phyloP scores from a whole-genome alignment of 2,888 invertebrate genomes.

The Dicycla oo region DNA sequence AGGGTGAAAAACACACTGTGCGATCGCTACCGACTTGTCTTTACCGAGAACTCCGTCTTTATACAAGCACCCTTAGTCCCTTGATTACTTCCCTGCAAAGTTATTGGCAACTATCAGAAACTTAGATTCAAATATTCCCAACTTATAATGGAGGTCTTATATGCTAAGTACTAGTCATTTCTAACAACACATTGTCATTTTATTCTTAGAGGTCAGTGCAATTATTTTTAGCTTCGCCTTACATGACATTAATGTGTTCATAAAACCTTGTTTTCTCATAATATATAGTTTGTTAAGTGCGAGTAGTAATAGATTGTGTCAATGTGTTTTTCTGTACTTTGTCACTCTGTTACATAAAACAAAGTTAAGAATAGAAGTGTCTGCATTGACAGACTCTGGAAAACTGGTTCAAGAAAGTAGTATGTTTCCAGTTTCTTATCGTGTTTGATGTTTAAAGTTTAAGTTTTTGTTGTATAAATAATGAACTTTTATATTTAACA shows the following conservation, averaged over 20 bases:
- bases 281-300: slow-evolving; percentile 38
- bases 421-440: neutral
- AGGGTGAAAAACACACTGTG: no score
- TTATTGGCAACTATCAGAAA: neutral
- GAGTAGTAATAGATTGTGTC: slow-evolving; percentile 27
- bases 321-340: slow-evolving; percentile 35
- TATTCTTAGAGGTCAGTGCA: slow-evolving; percentile 61
- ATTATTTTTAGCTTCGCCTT: slow-evolving; percentile 68
- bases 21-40: no score
- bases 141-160: slow-evolving; percentile 54
- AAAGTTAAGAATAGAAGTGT: neutral
- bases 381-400: neutral
- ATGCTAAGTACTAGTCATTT: slow-evolving; percentile 81
- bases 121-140: slow-evolving; percentile 51
- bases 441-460: neutral
- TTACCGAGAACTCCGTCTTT: neutral
- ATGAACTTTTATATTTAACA: neutral
- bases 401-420: neutral
- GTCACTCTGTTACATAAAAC: neutral
- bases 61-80: neutral
- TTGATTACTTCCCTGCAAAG: neutral
- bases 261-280: slow-evolving; percentile 44
- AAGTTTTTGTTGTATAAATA: neutral
- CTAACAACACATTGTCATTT: slow-evolving; percentile 73
- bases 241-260: slow-evolving; percentile 58